Evolutionary conservation across 2,113 vertebrate species (phyloP), one percentile per base, ranked within the genome.

Genomic region (Gopherus evgoodei): DNA sequence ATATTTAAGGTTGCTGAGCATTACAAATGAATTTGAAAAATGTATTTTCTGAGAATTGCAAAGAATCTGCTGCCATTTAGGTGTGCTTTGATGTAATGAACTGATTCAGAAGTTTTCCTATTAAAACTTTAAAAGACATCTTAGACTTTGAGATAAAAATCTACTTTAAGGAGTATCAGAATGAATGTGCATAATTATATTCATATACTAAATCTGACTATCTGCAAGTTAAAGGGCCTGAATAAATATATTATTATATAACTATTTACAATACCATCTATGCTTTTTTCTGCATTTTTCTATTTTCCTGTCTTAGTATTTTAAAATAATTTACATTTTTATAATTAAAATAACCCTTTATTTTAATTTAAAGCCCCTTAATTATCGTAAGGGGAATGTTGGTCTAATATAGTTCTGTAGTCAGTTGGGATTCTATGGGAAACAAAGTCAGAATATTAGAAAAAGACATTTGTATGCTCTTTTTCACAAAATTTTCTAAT

Each of bases 141-240:
- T 87, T 69, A 79, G 91, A 88, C n/a, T 94, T 87, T 22, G 21
- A 86, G 29, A 62, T 89, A 90, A 86, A 75, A 81, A 89, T 54
- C 91, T 80, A 47, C 47, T 59, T 19, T 35, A 62, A 86, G 76
- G 76, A 86, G 76, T 82, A 87, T 53, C 2, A 88, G 91, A 96
- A 84, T 62, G 4, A 88, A 65, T 82, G 82, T 82, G 17, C 31
- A 31, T 93, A 84, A 88, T 94, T 94, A 38, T 59, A 72, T 88
- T 86, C 0, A 82, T 53, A 86, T 88, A 86, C n/a, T 76, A 93
- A 84, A 86, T 88, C 11, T 86, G 80, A 86, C 93, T 90, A 81
- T 78, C 2, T 38, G 76, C 52, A 69, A 87, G 91, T 86, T 91
- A 89, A 87, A 86, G 89, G 82, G 81, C 25, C 11, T 53, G 4